phyloP scores from a whole-genome alignment of 2,797 vertebrate species.

The Anomalospiza imberbis region DNA sequence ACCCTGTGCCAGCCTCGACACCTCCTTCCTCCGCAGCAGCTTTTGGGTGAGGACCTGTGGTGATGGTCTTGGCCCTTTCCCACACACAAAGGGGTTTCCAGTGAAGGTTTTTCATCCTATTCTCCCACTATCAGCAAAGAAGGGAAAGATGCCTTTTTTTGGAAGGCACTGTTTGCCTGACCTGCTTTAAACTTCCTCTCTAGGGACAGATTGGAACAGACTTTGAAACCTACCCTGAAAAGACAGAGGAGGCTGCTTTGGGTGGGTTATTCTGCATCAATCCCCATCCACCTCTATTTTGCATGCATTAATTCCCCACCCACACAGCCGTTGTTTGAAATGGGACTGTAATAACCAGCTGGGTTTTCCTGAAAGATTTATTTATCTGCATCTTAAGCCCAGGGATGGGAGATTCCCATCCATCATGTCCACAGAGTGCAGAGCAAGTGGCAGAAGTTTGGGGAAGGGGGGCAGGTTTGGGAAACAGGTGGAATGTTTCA shows the following conservation, averaged over 20 bases:
- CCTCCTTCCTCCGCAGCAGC: background rate
- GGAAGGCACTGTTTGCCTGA: background rate
- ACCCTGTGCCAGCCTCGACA: accelerated
- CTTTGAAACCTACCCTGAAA: background rate
- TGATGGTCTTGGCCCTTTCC: background rate
- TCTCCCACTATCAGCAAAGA: background rate
- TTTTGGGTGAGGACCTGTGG: background rate
- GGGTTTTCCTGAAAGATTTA: background rate
- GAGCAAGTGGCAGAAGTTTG: background rate
- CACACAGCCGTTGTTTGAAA: background rate
- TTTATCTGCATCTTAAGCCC: background rate
- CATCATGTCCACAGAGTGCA: accelerated
- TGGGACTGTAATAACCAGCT: background rate
- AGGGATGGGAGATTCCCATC: background rate
- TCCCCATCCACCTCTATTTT: background rate
- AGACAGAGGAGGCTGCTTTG: background rate
- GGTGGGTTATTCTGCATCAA: background rate
- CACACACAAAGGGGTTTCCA: background rate
- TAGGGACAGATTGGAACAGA: background rate
- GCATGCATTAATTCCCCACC: background rate
- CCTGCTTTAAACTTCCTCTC: background rate
- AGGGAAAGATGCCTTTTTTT: background rate
- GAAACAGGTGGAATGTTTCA: accelerated
- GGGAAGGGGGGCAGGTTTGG: background rate
- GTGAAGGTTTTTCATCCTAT: background rate